Percentiles rank a stretch among this genome's conserved stretches.
Conservation (phyloP, 2,888 invertebrate genomes). For the Seladonia tumulorum region DNA sequence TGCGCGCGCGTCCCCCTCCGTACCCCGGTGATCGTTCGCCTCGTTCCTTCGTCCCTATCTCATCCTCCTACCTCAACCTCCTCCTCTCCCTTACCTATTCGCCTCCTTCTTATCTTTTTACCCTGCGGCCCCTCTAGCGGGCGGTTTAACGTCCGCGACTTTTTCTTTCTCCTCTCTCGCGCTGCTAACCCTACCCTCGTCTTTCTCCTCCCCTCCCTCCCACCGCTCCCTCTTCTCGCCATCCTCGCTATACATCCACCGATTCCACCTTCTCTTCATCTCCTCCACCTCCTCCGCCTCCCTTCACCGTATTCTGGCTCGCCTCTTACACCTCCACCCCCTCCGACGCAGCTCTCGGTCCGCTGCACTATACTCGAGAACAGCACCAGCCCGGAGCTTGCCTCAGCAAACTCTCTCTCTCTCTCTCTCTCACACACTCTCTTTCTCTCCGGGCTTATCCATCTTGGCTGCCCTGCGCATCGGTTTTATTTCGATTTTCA, state of each 20-base stretch:
- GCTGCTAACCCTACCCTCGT: not conserved
- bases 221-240: not conserved
- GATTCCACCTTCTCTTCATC: not conserved
- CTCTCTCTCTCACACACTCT: not conserved
- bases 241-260: not conserved
- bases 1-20: not conserved
- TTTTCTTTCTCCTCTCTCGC: slow-evolving; percentile 49
- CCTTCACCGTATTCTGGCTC: slow-evolving; percentile 22
- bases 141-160: slow-evolving; percentile 70
- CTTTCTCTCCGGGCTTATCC: slow-evolving; percentile 15
- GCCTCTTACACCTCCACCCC: slow-evolving; percentile 29
- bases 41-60: slow-evolving; percentile 12
- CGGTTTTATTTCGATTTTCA: slow-evolving; percentile 25
- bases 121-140: slow-evolving; percentile 66
- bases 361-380: not conserved
- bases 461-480: not conserved
- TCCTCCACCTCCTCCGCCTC: not conserved
- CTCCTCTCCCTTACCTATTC: slow-evolving; percentile 48
- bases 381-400: not conserved
- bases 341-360: slow-evolving; percentile 1
- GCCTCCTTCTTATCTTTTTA: slow-evolving; percentile 69
- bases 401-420: not conserved
- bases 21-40: not conserved
- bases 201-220: not conserved
- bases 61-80: slow-evolving; percentile 41